Evolutionary conservation across 2,888 invertebrate genomes (phyloP).

Genomic region (Agelastica alni): DNA sequence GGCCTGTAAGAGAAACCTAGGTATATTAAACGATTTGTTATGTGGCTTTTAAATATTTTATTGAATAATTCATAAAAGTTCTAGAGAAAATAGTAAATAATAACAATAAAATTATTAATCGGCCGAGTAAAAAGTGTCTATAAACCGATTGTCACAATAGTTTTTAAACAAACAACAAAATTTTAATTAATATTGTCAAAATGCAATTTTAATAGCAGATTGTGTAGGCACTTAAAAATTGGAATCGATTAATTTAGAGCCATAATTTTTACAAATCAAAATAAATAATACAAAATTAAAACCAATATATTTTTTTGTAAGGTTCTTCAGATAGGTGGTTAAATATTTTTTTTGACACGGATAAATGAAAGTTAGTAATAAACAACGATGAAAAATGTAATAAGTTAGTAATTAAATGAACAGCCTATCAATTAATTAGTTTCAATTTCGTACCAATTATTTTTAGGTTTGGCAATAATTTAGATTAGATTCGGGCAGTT

Average conservation of each 20-base stretch:
- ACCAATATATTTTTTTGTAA: too few relatives aligned
- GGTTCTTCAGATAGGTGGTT: too few relatives aligned
- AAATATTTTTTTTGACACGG: too few relatives aligned
- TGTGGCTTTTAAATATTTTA: constrained; percentile 48
- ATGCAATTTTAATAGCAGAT: constrained; percentile 32
- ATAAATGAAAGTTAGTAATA: too few relatives aligned
- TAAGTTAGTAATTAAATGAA: too few relatives aligned
- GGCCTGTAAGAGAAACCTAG: constrained; percentile 56
- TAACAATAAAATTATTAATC: constrained; percentile 44
- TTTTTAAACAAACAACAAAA: constrained; percentile 38
- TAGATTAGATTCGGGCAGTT: constrained; percentile 27
- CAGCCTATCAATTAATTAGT: too few relatives aligned
- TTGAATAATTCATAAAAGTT: constrained; percentile 48
- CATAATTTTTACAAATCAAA: too few relatives aligned
- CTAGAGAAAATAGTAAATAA: constrained; percentile 48
- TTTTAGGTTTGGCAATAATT: too few relatives aligned
- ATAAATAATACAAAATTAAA: too few relatives aligned
- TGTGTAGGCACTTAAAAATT: constrained; percentile 48
- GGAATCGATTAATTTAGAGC: constrained; percentile 43
- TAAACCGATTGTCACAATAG: constrained; percentile 48
- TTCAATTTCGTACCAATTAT: too few relatives aligned
- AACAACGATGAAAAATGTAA: too few relatives aligned
- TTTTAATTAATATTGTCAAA: constrained; percentile 43
- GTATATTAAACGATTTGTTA: constrained; percentile 53
- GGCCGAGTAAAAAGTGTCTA: constrained; percentile 40